These are phyloP conservation scores for Leuciscus waleckii DNA, from an alignment of 2,797 vertebrate genomes.

Conservation along the genomic window DNA sequence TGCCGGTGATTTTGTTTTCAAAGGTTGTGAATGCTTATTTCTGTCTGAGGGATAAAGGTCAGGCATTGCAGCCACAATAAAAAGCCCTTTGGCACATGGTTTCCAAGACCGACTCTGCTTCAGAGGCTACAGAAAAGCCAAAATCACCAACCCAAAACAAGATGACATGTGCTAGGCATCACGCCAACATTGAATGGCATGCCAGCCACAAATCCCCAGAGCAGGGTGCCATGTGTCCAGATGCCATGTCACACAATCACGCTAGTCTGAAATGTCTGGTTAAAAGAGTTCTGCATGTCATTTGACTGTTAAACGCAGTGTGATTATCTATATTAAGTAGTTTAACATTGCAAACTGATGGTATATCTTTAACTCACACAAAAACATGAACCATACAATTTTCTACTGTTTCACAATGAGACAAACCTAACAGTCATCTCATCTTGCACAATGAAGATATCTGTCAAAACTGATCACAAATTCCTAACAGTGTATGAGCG, in stretches of 20 bases:
- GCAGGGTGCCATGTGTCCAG: background rate
- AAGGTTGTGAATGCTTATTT: conserved; percentile 63
- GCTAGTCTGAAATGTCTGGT: background rate
- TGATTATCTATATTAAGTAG: background rate
- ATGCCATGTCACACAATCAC: conserved; percentile 18
- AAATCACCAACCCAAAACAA: conserved; percentile 58
- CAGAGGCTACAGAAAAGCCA: conserved; percentile 59
- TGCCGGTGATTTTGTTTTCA: conserved; percentile 59
- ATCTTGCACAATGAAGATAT: conserved; percentile 5
- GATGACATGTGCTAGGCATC: conserved; percentile 42
- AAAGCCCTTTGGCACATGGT: conserved; percentile 54
- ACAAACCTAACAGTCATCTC: background rate
- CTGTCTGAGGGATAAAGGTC: conserved; percentile 62
- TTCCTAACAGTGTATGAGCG: background rate
- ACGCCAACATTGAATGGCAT: background rate
- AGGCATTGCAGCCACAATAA: conserved; percentile 63
- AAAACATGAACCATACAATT: background rate
- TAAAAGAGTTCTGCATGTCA: background rate
- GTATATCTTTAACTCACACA: background rate
- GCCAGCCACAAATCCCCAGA: conserved; percentile 9
- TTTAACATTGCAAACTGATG: background rate
- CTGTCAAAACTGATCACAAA: background rate
- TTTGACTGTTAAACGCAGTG: background rate
- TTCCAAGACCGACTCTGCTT: conserved; percentile 68
- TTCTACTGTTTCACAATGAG: background rate